A percentile compares a stretch with the other conserved stretches of the same genome.
Evolutionary conservation across 2,113 vertebrate genomes (phyloP).

Genomic region (Rutilus rutilus): DNA sequence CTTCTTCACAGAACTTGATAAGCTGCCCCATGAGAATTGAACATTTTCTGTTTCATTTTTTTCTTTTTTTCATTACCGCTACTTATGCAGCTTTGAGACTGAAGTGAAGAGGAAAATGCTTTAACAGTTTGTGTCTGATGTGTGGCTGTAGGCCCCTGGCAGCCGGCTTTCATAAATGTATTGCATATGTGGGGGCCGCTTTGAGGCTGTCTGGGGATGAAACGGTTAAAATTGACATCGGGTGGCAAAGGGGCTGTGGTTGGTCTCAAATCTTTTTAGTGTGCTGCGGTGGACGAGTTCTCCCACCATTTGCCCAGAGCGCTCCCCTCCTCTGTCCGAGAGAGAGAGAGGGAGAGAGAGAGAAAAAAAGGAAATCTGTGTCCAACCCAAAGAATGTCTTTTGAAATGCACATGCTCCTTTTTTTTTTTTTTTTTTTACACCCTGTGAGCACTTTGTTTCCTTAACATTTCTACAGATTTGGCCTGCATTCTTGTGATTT

Average conservation of each 20-base stretch:
- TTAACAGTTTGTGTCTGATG: slow-evolving; percentile 52
- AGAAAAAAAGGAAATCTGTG: slow-evolving; percentile 29
- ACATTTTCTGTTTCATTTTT: not conserved
- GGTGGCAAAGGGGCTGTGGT: slow-evolving; percentile 50
- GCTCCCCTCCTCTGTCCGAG: slow-evolving; percentile 32
- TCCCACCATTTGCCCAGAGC: slow-evolving; percentile 52
- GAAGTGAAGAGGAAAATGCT: slow-evolving; percentile 53
- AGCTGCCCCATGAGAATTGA: not conserved
- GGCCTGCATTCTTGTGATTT: slow-evolving; percentile 16
- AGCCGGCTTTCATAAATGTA: slow-evolving; percentile 57
- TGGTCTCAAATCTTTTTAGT: slow-evolving; percentile 61
- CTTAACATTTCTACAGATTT: slow-evolving; percentile 33
- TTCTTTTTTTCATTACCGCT: not conserved
- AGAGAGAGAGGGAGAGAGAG: not conserved
- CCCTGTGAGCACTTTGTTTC: slow-evolving; percentile 42
- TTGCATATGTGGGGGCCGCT: slow-evolving; percentile 58
- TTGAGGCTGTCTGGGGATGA: slow-evolving; percentile 54
- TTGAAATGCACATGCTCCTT: slow-evolving; percentile 56
- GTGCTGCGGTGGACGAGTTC: slow-evolving; percentile 53
- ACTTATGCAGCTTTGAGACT: slow-evolving; percentile 34
- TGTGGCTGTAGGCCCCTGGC: slow-evolving; percentile 54
- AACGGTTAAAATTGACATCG: slow-evolving; percentile 60
- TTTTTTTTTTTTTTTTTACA: slow-evolving; percentile 35
- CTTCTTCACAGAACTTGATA: not conserved
- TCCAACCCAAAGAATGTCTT: slow-evolving; percentile 58